Base-by-base conservation (phyloP, 2,888 invertebrate genomes). In the Dynastes tityus region DNA sequence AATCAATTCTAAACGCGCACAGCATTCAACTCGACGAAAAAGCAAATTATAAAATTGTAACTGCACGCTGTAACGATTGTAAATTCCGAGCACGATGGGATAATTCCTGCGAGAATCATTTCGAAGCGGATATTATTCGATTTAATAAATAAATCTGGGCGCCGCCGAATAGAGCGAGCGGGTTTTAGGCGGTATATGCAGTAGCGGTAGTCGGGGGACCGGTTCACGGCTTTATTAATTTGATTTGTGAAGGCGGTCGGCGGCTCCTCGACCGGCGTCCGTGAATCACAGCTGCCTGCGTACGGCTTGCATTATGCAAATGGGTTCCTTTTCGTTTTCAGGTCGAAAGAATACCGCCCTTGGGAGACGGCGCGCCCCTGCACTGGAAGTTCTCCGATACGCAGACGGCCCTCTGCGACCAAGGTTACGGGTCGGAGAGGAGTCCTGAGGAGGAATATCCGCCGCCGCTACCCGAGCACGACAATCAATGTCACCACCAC, bases 361-460 rank as follows among this genome's bases (percentile, higher is more conserved):
- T 89, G 81, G 88, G 88, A 77, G 88, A 88, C 83, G 87, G 87
- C 37, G 88, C 88, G 61, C 89, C 88, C 67, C 82, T 89, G 37
- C 88, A 89, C 82, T 89, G 89, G 88, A 89, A 89, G 81, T 89
- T 89, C 83, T 88, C 88, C 63, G 88, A 88, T 80, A 86, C 84
- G 70, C 88, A 88, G 80, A 87, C 87, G 45, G 87, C 85, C 53
- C 84, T 87, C 64, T 92, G 92, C 86, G 94, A 95, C 88, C 94
- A 94, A 86, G 95, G 95, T 55, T 95, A 95, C 88, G 94, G 93
- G 0, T 94, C 94, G 9, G 94, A 95, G 86, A 89, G 94, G 64
- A 94, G 94, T 0, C 95, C 95, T 1, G 95, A 95, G 88, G 95
- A 95, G 82, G 95, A 95, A 88, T 93, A 92, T 88, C 93, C 93